Evolutionary conservation across 92 coral and sea anemone species (phyloP), one percentile per base, ranked within the genome.

Genomic region (Metridium senile): DNA sequence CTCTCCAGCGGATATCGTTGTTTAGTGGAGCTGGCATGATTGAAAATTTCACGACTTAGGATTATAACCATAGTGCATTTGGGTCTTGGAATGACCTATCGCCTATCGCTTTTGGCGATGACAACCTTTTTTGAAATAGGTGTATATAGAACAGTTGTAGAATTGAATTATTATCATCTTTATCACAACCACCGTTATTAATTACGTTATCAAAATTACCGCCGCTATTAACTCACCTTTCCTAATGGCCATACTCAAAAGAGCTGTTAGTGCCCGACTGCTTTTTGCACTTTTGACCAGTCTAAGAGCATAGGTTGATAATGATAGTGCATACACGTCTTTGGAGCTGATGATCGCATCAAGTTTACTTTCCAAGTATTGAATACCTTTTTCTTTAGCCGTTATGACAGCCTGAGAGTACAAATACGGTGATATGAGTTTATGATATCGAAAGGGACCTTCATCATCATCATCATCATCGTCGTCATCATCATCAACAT

Each of bases 301-400:
- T 0, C 82, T 74, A 74, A 94, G 54, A 11, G 97, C 97, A 17
- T 92, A 92, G 6, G 97, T 82, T 7, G 72, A 73, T 29, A 94
- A 82, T n/a, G 98, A 94, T 61, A 94, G 71, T 0, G 93, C 93
- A 77, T 94, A 94, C 0, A 81, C 53, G 58, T 92, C 97, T 34
- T 75, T 65, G 11, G 69, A 77, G n/a, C 45, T 56, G 20, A 80
- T 67, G 54, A 47, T 63, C 32, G 43, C 79, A 58, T 74, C 62
- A 1, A 82, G 53, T 21, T 63, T 58, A 27, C 43, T 67, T 75
- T 83, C 82, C 30, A 91, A 83, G 87, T 81, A 91, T 58, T 61
- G 45, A 17, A 74, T 72, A 18, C 93, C 91, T 49, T 64, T 39
- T 16, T 88, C 61, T 39, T 85, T 82, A 46, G 92, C 85, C 23